These are phyloP conservation scores for Pseudorhombus dupliciocellatus DNA, from an alignment of 2,113 vertebrate species.

Conservation along the genomic window DNA sequence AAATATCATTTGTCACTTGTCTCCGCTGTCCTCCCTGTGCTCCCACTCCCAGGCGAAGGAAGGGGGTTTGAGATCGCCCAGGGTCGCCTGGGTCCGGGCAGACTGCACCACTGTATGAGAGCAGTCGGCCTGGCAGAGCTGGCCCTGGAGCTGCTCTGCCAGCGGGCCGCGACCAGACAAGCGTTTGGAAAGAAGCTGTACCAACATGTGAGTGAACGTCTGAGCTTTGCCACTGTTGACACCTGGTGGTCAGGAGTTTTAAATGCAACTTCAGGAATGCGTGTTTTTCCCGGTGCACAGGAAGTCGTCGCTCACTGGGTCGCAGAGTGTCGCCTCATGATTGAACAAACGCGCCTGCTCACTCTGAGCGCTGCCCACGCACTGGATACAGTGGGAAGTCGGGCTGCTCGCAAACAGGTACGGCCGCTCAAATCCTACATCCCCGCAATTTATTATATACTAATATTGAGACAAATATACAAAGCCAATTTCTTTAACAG, in stretches of 20 bases:
- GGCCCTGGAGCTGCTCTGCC: slow-evolving; percentile 87
- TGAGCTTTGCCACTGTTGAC: slow-evolving; percentile 23
- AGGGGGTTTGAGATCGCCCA: slow-evolving; percentile 93
- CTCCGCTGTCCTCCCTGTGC: not conserved
- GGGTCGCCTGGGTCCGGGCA: slow-evolving; percentile 88
- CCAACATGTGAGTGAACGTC: slow-evolving; percentile 82
- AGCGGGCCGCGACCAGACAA: slow-evolving; percentile 78
- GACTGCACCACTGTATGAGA: slow-evolving; percentile 95
- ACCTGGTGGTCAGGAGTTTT: slow-evolving; percentile 34
- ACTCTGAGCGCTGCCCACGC: slow-evolving; percentile 85
- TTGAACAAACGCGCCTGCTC: slow-evolving; percentile 90
- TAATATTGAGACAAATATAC: not conserved
- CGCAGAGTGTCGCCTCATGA: slow-evolving; percentile 89
- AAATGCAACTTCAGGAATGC: not conserved
- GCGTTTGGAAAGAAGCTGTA: slow-evolving; percentile 90
- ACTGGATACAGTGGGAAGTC: slow-evolving; percentile 83
- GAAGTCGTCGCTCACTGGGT: slow-evolving; percentile 95
- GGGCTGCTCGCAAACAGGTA: slow-evolving; percentile 89
- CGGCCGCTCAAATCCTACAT: too few relatives aligned
- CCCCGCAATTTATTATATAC: not conserved
- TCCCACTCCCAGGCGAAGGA: slow-evolving; percentile 85
- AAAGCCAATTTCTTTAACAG: too few relatives aligned
- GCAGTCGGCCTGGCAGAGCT: slow-evolving; percentile 85
- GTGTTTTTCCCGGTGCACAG: slow-evolving; percentile 61
- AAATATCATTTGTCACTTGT: not conserved